Percentiles rank a stretch among this genome's conserved stretches.
phyloP scores from a whole-genome alignment of 2,797 vertebrate species.

The Manis javanica region DNA sequence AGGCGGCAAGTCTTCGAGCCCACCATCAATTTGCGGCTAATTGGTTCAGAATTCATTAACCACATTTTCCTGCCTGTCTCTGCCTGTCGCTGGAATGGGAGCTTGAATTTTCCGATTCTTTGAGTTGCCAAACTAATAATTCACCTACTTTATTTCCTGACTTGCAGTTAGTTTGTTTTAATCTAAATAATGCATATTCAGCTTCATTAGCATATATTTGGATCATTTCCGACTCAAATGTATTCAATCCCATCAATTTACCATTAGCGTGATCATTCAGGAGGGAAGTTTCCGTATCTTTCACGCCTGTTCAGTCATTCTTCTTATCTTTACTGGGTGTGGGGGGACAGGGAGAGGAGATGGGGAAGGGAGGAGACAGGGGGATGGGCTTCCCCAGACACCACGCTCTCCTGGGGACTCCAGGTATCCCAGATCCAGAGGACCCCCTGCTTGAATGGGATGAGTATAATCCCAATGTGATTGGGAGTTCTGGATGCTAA shows the following conservation, averaged over 20 bases:
- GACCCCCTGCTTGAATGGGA: neutral
- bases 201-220: conserved; percentile 78
- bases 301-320: conserved; percentile 67
- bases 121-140: conserved; percentile 84
- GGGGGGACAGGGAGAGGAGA: neutral
- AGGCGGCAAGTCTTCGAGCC: conserved; percentile 5
- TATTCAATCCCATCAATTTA: conserved; percentile 71
- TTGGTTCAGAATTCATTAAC: conserved; percentile 80
- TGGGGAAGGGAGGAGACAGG: neutral
- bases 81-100: conserved; percentile 72
- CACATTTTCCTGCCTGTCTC: conserved; percentile 76
- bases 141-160: conserved; percentile 84
- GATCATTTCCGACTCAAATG: conserved; percentile 72
- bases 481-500: neutral
- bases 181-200: conserved; percentile 84
- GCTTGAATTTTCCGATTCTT: conserved; percentile 80
- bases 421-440: neutral
- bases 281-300: conserved; percentile 52
- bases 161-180: conserved; percentile 81
- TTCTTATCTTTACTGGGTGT: conserved; percentile 18
- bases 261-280: conserved; percentile 64
- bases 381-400: neutral
- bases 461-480: neutral
- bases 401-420: neutral
- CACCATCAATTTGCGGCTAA: conserved; percentile 75